Evolutionary conservation across 1,140 invertebrate species (phyloP).

Genomic region (Pentalonia nigronervosa): DNA sequence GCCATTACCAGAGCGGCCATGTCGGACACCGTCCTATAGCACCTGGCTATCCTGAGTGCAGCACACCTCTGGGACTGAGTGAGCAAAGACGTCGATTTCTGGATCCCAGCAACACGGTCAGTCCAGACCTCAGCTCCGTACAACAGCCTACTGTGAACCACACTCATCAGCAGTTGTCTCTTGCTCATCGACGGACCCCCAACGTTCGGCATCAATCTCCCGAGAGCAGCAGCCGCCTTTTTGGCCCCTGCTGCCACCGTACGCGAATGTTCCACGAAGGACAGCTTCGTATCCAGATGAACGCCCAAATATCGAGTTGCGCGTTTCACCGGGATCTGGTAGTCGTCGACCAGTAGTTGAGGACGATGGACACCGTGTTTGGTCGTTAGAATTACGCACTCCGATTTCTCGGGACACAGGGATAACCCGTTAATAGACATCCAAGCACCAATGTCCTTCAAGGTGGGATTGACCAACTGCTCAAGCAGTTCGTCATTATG

Average conservation of each 20-base stretch:
- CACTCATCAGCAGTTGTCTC: not conserved
- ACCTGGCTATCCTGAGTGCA: not conserved
- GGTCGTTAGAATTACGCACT: too few species aligned
- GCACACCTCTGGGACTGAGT: too few species aligned
- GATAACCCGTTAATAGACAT: not conserved
- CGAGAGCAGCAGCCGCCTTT: not conserved
- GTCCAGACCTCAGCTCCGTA: too few species aligned
- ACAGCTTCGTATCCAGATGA: too few species aligned
- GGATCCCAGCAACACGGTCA: too few species aligned
- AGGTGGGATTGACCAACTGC: not conserved
- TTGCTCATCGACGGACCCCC: not conserved
- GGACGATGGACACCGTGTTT: too few species aligned
- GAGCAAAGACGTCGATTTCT: too few species aligned
- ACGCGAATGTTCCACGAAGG: too few species aligned
- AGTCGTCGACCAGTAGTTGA: too few species aligned
- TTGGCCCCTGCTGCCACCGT: not conserved
- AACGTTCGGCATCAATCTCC: not conserved
- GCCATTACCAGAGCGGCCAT: not conserved
- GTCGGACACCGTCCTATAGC: not conserved
- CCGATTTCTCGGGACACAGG: not conserved
- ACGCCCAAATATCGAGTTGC: too few species aligned
- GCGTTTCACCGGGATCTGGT: too few species aligned
- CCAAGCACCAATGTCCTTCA: not conserved
- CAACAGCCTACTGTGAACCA: not conserved
- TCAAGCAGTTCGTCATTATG: not conserved